Base-by-base conservation (phyloP, 2,113 vertebrate species). In the Panurus biarmicus region DNA sequence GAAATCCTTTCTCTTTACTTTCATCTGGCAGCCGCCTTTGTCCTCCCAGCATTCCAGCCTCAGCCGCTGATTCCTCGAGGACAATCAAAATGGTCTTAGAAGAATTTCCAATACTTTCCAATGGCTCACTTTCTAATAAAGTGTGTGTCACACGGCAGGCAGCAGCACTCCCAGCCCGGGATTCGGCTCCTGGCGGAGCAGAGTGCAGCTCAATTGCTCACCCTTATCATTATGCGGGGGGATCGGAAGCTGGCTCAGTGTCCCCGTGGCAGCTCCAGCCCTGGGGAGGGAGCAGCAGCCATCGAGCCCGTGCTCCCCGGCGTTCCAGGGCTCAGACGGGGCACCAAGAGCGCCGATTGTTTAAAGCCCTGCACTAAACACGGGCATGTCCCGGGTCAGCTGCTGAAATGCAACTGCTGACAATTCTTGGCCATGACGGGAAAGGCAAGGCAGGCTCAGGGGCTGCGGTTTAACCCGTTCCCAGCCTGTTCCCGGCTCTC, bases 51-150 rank as follows among this genome's bases (percentile, higher is more conserved):
- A 45, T 36, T 69, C 70, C 81, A 29, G 50, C n/a, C 40, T 57
- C 29, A 28, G 82, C 61, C 81, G 36, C 87, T 2, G 70, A 61
- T 92, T 96, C 95, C 94, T 96, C 31, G 64, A 92, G 95, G 95
- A 91, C 82, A 60, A 91, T 85, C 90, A 33, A 11, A 78, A 38
- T 0, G 19, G 58, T 62, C 87, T 89, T 69, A 64, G 81, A 74
- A 93, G 94, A 85, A 70, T 91, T 83, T 81, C 89, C 87, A 17
- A 12, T 9, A 23, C 81, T 51, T 50, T 22, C 12, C 29, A 1
- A 6, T 22, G 85, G 62, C 62, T 76, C 35, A 5, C 77, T 54
- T 56, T 57, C 44, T 76, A 79, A 58, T 36, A 45, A 54, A 53
- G 89, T 0, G 8, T 1, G 12, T 24, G 70, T 69, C 65, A 21